Evolutionary conservation across 2,797 vertebrate genomes (phyloP).

Genomic region (Sebastiscus tertius): DNA sequence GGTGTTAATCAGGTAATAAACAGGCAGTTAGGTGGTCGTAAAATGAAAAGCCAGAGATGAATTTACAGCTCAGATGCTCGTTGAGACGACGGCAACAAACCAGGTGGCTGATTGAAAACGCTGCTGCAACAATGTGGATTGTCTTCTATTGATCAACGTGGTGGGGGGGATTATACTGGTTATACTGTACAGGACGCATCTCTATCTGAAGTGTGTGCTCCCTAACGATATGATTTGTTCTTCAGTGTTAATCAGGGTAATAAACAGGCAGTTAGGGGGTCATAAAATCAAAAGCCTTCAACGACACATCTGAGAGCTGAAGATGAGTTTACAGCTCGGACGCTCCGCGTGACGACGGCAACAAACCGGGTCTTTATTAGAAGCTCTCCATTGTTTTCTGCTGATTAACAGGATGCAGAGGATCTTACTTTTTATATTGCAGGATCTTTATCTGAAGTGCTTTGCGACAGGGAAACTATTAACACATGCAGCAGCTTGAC

Average conservation of each 20-base stretch:
- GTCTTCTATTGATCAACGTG: constrained; percentile 6
- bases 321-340: constrained; percentile 20
- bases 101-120: constrained; percentile 32
- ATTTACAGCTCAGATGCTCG: constrained; percentile 26
- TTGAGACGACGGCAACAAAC: neutral
- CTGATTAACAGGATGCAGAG: neutral
- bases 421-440: neutral
- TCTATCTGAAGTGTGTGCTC: neutral
- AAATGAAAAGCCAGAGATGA: constrained; percentile 32
- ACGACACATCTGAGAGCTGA: neutral
- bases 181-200: neutral
- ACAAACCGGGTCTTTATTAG: neutral
- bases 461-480: neutral
- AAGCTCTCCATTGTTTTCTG: neutral
- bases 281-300: constrained; percentile 11
- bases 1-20: constrained; percentile 32
- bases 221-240: neutral
- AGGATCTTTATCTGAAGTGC: neutral
- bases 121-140: neutral
- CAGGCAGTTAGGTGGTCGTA: constrained; percentile 20
- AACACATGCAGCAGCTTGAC: neutral
- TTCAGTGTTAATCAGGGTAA: neutral
- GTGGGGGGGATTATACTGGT: neutral
- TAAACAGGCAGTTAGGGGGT: constrained; percentile 9
- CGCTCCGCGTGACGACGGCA: neutral